Evolutionary conservation across 2,888 invertebrate species (phyloP), one percentile per base, ranked within the genome.

Genomic region (Ptilodon capucinus): DNA sequence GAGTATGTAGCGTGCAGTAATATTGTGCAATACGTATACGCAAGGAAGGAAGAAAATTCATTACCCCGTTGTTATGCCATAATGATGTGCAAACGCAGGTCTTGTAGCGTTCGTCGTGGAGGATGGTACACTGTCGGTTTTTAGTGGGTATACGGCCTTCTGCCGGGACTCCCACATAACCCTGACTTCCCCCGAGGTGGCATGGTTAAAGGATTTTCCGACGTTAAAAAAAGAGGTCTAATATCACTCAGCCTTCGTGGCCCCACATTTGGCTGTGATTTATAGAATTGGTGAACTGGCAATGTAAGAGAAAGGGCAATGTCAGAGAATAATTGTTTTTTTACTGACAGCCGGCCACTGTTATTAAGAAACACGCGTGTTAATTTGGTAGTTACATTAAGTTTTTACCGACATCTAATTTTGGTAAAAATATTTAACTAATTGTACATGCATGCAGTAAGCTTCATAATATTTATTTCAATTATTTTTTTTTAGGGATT

Each of bases 1-100:
- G 56, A 61, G 54, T 51, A 58, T 63, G 52, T 62, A 56, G 74
- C 72, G 70, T 77, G 76, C 62, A 67, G 63, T 71, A 68, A 74
- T 56, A 76, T 85, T 83, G 80, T 79, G 76, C 71, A 82, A 82
- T 79, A 64, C 47, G 65, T 45, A 82, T 79, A 64, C 47, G 65
- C 46, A 62, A 82, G 82, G 84, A 84, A 84, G 86, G 84, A 86
- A 85, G 83, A 76, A 70, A 68, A 71, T 69, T 68, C 63, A 68
- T 68, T 64, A 60, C 63, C 57, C 48, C 42, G 70, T 69, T 69
- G 72, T 79, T 74, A 76, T 72, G 76, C 66, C 43, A 76, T 74
- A 79, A 78, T 73, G 70, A 72, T 63, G 71, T 57, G 75, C 76
- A 74, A 66, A 68, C 74, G 64, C 53, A 52, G n/a, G 57, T 61